phyloP scores from a whole-genome alignment of 2,888 invertebrate species.

The Anthrax anthrax region DNA sequence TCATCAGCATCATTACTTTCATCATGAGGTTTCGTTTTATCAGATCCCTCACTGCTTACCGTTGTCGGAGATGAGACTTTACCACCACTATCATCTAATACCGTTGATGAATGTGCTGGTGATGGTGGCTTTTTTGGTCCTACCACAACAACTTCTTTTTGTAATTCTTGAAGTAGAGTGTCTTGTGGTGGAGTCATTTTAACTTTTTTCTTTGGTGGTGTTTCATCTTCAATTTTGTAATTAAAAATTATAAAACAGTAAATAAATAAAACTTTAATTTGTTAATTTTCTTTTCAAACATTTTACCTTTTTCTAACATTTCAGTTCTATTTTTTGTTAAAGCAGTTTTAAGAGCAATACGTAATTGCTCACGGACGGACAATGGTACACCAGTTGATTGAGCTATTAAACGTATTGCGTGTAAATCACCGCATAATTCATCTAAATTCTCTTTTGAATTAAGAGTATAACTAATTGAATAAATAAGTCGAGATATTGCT shows the following conservation, averaged over 20 bases:
- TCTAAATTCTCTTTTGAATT: constrained; percentile 33
- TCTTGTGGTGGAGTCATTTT: constrained; percentile 10
- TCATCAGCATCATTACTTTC: constrained; percentile 18
- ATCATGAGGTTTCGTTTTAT: constrained; percentile 12
- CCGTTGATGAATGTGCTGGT: constrained; percentile 11
- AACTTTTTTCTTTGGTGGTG: constrained; percentile 16
- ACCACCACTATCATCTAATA: constrained; percentile 9
- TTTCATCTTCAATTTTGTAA: constrained; percentile 12
- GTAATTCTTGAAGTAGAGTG: not conserved
- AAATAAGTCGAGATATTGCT: constrained; percentile 32
- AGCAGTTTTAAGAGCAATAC: constrained; percentile 27
- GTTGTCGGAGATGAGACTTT: constrained; percentile 20
- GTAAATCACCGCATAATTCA: constrained; percentile 33
- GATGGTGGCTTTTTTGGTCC: constrained; percentile 6
- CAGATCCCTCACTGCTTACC: constrained; percentile 8
- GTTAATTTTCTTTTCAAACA: not conserved
- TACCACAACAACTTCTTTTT: not conserved
- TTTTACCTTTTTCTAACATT: constrained; percentile 24
- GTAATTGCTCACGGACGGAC: constrained; percentile 30
- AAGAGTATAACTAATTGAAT: constrained; percentile 33
- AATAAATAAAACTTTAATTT: not conserved
- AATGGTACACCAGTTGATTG: constrained; percentile 32
- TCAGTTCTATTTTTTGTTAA: constrained; percentile 27
- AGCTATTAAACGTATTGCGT: constrained; percentile 34
- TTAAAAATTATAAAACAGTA: too few species aligned